phyloP scores from a whole-genome alignment of 2,797 vertebrate genomes.

The Hylomyscus alleni region DNA sequence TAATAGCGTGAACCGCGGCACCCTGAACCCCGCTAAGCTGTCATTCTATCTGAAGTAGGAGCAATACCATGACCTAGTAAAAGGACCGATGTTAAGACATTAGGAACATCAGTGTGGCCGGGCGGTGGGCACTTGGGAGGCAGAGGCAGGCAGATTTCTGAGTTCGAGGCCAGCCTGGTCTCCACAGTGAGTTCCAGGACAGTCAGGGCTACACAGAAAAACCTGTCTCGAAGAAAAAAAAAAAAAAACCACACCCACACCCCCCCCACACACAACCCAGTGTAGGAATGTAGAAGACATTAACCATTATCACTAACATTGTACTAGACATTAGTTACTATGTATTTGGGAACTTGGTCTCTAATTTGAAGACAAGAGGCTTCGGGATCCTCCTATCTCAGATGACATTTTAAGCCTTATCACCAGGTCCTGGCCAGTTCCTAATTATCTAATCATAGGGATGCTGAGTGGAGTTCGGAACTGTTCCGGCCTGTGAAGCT shows the following conservation, averaged over 20 bases:
- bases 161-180: too few relatives aligned
- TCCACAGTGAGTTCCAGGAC: too few relatives aligned
- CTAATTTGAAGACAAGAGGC: neutral
- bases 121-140: too few relatives aligned
- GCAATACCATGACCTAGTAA: neutral
- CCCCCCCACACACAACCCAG: neutral
- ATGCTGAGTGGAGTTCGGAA: neutral
- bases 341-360: constrained; percentile 4
- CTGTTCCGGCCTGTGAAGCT: neutral
- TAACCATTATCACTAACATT: neutral
- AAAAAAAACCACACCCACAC: too few relatives aligned
- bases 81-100: neutral
- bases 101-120: neutral
- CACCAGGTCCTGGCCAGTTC: neutral
- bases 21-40: neutral
- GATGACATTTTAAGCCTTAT: neutral
- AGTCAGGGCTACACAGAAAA: too few relatives aligned
- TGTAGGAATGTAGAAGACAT: neutral
- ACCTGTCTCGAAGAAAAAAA: too few relatives aligned
- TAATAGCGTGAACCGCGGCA: constrained; percentile 28
- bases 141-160: too few relatives aligned
- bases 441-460: neutral
- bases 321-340: neutral
- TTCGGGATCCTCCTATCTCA: neutral
- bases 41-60: neutral